These are phyloP conservation scores for Lithobates sylvaticus DNA, from an alignment of 2,797 vertebrate species.

Conservation along the genomic window DNA sequence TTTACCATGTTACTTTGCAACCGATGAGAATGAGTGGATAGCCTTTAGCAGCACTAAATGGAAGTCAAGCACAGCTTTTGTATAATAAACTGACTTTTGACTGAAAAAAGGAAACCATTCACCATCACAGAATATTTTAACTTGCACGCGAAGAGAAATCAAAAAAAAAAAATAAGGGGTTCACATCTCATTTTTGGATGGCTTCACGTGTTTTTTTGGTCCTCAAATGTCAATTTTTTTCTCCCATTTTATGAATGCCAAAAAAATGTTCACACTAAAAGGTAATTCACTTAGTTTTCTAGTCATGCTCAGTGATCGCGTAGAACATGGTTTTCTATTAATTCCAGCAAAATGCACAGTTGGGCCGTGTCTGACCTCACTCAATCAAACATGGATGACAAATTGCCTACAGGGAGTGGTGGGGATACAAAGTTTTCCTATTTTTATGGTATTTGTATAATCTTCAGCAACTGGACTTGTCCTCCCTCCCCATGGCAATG, in stretches of 20 bases:
- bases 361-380: constrained; percentile 24
- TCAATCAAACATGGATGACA: constrained; percentile 19
- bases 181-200: too few relatives aligned
- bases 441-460: neutral
- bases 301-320: neutral
- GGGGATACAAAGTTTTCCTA: neutral
- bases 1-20: too few relatives aligned
- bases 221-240: neutral
- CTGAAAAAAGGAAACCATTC: too few relatives aligned
- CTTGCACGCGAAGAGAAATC: too few relatives aligned
- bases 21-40: too few relatives aligned
- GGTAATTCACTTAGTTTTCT: neutral
- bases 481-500: constrained; percentile 11
- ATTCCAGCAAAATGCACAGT: constrained; percentile 1
- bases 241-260: neutral
- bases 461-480: constrained; percentile 11
- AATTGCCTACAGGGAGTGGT: constrained; percentile 8
- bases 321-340: neutral
- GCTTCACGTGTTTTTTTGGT: neutral
- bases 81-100: too few relatives aligned
- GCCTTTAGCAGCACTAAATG: too few relatives aligned
- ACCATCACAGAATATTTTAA: too few relatives aligned
- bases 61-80: too few relatives aligned
- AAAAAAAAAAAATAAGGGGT: too few relatives aligned
- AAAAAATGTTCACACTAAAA: neutral